These are phyloP conservation scores for Archegozetes longisetosus DNA, from an alignment of 1,140 invertebrate species.

Conservation along the genomic window DNA sequence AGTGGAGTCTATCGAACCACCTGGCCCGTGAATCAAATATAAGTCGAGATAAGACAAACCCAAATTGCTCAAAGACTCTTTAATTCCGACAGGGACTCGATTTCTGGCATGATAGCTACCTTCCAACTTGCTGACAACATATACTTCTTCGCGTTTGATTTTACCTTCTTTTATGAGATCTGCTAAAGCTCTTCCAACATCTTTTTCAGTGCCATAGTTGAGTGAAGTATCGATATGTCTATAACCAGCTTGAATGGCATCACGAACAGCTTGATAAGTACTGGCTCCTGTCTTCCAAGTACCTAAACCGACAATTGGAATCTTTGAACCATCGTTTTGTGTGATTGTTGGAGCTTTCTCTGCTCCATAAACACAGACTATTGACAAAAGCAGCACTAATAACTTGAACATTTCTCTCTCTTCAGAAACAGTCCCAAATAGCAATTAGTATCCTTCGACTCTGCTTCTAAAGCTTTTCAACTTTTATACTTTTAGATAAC, in stretches of 20 bases:
- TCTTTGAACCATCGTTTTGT: slow-evolving; percentile 37
- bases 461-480: too few species aligned
- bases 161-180: slow-evolving; percentile 57
- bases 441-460: too few species aligned
- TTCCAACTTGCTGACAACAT: too few species aligned
- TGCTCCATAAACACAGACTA: too few species aligned
- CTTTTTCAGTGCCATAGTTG: slow-evolving; percentile 71
- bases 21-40: slow-evolving; percentile 18
- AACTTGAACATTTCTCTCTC: too few species aligned
- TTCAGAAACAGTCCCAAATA: too few species aligned
- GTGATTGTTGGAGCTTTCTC: slow-evolving; percentile 6
- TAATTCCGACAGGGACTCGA: too few species aligned
- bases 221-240: too few species aligned
- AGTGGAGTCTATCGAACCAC: slow-evolving; percentile 26
- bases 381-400: too few species aligned
- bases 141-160: slow-evolving; percentile 11
- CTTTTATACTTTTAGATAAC: too few species aligned
- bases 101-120: too few species aligned
- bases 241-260: slow-evolving; percentile 7
- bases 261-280: slow-evolving; percentile 2
- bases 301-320: slow-evolving; percentile 53
- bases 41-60: slow-evolving; percentile 17
- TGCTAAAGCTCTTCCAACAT: slow-evolving; percentile 58
- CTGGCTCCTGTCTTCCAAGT: slow-evolving; percentile 36
- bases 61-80: slow-evolving; percentile 37